Evolutionary conservation across 2,888 invertebrate genomes (phyloP), one percentile per base, ranked within the genome.

Genomic region (Rhamnusium bicolor): DNA sequence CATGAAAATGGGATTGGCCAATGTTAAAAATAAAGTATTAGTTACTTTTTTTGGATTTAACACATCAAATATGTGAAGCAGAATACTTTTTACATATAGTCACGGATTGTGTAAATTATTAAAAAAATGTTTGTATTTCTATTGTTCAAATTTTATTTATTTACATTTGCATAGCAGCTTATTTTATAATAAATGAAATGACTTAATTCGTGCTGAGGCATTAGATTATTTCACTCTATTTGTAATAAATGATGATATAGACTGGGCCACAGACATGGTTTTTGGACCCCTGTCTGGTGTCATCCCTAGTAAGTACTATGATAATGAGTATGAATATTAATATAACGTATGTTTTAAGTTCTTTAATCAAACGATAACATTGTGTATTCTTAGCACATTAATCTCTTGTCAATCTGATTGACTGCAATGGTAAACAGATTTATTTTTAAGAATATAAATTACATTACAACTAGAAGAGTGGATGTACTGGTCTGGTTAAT

Each of bases 361-460:
- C 53, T 65, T 65, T 53, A 65, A 65, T 65, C 53, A 51, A 65
- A 65, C 54, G 53, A 65, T 65, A 53, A 29, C 40, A 65, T 65
- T 65, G 65, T 65, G 65, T 65, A 54, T 53, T 53, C 65, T 32
- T 19, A n/a, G 29, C 18, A 19, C 40, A 65, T 65, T 65, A 65
- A 65, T 65, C 65, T 65, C 19, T 65, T 53, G 65, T 65, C 65
- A 53, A 54, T 65, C 53, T 53, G 51, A 53, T 27, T 53, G 65
- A 65, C 6, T 63, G 51, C 51, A 49, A 63, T 29, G 49, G 63
- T 63, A 47, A 63, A 40, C 40, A 63, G 63, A 63, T 63, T 63
- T 63, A 63, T 49, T 47, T 63, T 62, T 63, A 16, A 27, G 49
- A 49, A 49, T 54, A 54, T 24, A 54, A 54, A 51, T 63, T 63